Evolutionary conservation across 2,797 vertebrate genomes (phyloP), one percentile per base, ranked within the genome.

Genomic region (Allobates femoralis): DNA sequence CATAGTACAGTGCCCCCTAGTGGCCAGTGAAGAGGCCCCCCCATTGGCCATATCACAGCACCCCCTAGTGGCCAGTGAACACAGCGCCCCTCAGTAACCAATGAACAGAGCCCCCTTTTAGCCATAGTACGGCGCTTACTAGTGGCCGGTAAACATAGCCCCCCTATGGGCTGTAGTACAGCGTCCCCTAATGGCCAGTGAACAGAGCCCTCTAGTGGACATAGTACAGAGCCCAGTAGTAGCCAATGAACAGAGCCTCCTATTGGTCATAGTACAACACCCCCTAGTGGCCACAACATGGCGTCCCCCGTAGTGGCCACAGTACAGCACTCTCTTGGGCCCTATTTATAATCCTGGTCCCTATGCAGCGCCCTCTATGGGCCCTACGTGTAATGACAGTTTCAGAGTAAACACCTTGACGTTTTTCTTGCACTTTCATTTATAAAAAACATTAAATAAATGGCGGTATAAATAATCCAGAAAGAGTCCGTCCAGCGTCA

Each of bases 401-500:
- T n/a, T 2, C 26, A n/a, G 34, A 34, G 32, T 10, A n/a, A 26
- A 34, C 30, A 21, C 2, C 23, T 19, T 67, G 30, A 23, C 19
- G 32, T 3, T 74, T 30, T 66, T 74, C 41, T 34, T 21, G 64
- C 8, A 30, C 14, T 26, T 74, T 74, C 23, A 50, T 50, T 71
- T 71, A 15, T 26, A 73, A 71, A 41, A 73, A 26, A 19, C 15
- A 14, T 74, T 50, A 74, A 74, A 74, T 74, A 74, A 50, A 7
- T 0, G 4, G 15, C 21, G 41, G 50, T 74, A 74, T 74, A 74
- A 74, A 74, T 74, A 50, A n/a, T n/a, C n/a, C n/a, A n/a, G n/a
- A n/a, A n/a, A 50, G 21, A 26, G 37, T 50, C 67, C n/a, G 6
- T 34, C 30, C 6, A 19, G 2, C 16, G 80, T 97, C 94, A 99